These are phyloP conservation scores for Sturnira hondurensis DNA, from an alignment of 2,113 vertebrate genomes.

Conservation along the genomic window DNA sequence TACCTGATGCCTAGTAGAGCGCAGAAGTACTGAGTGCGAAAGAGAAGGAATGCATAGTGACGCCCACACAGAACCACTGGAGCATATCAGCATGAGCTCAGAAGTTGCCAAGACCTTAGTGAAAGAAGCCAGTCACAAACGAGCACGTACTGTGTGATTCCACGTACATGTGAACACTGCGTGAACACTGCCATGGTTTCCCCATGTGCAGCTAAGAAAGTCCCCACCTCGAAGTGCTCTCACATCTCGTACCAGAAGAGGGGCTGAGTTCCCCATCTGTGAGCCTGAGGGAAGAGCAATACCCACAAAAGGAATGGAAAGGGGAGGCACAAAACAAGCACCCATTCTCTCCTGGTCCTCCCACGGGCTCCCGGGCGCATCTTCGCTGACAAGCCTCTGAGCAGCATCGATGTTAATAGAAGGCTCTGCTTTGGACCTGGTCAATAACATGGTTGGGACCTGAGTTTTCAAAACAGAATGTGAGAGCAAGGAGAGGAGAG, in stretches of 20 bases:
- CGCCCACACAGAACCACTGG: neutral
- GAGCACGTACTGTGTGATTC: neutral
- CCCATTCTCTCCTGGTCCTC: neutral
- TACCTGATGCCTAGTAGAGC: accelerated
- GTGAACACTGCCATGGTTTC: neutral
- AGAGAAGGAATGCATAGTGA: accelerated
- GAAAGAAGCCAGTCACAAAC: neutral
- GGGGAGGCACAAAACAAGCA: neutral
- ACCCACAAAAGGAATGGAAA: neutral
- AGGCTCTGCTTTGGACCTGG: neutral
- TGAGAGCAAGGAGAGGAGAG: neutral
- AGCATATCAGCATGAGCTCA: accelerated
- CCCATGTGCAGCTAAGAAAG: neutral
- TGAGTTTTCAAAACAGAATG: neutral
- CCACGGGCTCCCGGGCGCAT: neutral
- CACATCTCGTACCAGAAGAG: neutral
- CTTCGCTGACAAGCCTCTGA: neutral
- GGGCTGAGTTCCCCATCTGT: neutral
- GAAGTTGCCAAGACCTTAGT: neutral
- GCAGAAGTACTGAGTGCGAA: neutral
- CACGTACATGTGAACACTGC: neutral
- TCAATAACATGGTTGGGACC: neutral
- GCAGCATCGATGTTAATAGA: neutral
- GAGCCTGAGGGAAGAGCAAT: neutral
- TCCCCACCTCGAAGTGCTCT: neutral